These are phyloP conservation scores for Hemistola chrysoprasaria DNA, from an alignment of 2,888 invertebrate genomes.

Conservation along the genomic window DNA sequence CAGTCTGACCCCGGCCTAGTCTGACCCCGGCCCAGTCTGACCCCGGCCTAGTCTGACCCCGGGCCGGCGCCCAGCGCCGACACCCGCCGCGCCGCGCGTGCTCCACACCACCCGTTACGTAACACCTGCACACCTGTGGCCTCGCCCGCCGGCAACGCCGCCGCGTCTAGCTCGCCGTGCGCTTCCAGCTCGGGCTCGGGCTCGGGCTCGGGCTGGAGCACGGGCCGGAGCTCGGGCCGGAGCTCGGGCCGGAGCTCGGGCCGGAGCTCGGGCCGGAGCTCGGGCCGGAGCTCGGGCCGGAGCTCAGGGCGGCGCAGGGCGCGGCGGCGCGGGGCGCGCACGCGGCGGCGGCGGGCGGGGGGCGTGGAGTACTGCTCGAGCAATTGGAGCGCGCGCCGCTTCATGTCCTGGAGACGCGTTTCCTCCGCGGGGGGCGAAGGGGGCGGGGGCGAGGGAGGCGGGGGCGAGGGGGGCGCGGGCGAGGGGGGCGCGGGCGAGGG, in stretches of 20 bases:
- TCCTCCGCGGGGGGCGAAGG: constrained; percentile 8
- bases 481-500: constrained; percentile 2
- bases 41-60: too few species aligned
- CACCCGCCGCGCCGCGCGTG: not conserved
- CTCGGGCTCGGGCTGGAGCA: constrained; percentile 3
- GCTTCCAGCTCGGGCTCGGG: not conserved
- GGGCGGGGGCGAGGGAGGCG: not conserved
- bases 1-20: too few species aligned
- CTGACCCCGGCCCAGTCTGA: too few species aligned
- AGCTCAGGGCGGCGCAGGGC: not conserved
- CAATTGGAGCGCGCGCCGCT: constrained; percentile 32
- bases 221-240: constrained; percentile 1
- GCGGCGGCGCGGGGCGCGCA: constrained; percentile 6
- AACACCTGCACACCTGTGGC: too few species aligned
- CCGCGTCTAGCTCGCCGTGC: constrained; percentile 2
- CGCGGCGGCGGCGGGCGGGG: constrained; percentile 11
- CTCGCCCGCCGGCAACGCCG: not conserved
- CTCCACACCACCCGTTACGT: too few species aligned
- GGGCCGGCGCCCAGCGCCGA: not conserved
- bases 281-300: not conserved
- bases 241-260: constrained; percentile 21
- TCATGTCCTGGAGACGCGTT: constrained; percentile 30
- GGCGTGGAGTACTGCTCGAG: constrained; percentile 22
- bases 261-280: constrained; percentile 3
- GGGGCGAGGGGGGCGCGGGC: not conserved